phyloP scores from a whole-genome alignment of 2,113 vertebrate genomes.

The Phaetusa simplex region DNA sequence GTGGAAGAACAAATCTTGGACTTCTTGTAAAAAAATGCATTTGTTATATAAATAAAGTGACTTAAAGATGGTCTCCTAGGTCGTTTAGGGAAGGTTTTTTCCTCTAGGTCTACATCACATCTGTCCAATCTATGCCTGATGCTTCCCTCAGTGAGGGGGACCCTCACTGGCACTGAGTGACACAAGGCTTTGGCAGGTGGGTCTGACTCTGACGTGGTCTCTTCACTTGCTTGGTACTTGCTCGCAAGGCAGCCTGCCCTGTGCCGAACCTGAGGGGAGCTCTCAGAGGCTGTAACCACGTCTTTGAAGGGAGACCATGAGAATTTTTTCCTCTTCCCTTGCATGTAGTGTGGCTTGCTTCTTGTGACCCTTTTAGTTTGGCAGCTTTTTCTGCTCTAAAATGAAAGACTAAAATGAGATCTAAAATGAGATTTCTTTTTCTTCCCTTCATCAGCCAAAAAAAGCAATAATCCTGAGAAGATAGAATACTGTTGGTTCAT shows the following conservation, averaged over 20 bases:
- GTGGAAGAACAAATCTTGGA: neutral
- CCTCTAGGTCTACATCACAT: neutral
- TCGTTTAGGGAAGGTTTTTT: neutral
- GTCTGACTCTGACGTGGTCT: neutral
- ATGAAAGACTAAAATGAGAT: neutral
- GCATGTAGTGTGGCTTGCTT: neutral
- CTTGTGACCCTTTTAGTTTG: neutral
- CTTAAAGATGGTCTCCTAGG: neutral
- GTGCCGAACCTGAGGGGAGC: neutral
- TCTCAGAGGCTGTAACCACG: rapidly evolving
- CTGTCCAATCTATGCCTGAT: neutral
- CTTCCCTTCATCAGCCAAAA: neutral
- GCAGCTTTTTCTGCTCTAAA: neutral
- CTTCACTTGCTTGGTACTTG: neutral
- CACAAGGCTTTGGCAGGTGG: neutral
- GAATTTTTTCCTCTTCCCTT: neutral
- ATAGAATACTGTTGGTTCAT: neutral
- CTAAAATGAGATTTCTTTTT: neutral
- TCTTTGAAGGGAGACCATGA: neutral
- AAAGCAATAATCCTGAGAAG: neutral
- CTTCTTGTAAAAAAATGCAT: neutral
- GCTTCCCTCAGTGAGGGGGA: neutral
- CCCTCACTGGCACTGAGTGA: neutral
- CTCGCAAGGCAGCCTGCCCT: neutral
- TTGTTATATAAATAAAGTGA: neutral